These are phyloP conservation scores for Xestoiulus laeticollis DNA, from an alignment of 2,888 invertebrate genomes.

Conservation along the genomic window DNA sequence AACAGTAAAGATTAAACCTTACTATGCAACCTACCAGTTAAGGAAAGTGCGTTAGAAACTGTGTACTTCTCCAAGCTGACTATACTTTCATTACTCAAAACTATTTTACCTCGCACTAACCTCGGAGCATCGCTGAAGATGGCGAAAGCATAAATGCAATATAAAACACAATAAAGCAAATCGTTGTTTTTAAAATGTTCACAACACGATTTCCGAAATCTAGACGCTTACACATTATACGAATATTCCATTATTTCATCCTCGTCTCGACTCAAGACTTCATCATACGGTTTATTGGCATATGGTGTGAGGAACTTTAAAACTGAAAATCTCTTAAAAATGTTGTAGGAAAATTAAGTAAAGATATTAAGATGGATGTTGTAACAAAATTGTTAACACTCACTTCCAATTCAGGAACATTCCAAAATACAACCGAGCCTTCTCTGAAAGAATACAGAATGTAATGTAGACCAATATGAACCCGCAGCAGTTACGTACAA, in stretches of 20 bases:
- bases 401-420: constrained; percentile 79
- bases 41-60: constrained; percentile 92
- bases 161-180: no score
- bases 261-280: constrained; percentile 76
- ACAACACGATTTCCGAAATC: no score
- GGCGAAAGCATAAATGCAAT: not conserved
- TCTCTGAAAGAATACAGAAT: constrained; percentile 68
- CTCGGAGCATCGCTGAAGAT: constrained; percentile 64
- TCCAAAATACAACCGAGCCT: constrained; percentile 92
- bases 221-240: constrained; percentile 71
- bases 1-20: no score
- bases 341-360: not conserved
- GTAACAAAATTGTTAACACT: not conserved
- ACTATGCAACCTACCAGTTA: constrained; percentile 74
- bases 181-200: no score
- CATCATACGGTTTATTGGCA: constrained; percentile 77
- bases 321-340: constrained; percentile 72
- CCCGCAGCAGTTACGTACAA: no score
- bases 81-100: constrained; percentile 67
- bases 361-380: not conserved
- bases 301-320: constrained; percentile 76
- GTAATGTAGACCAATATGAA: constrained; percentile 43
- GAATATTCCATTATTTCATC: constrained; percentile 85
- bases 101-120: constrained; percentile 66
- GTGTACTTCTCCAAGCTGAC: constrained; percentile 86